Percentiles rank a stretch among this genome's conserved stretches.
These are phyloP conservation scores for Phoenoteleia sp. DNA, from an alignment of 2,888 invertebrate species.

Conservation along the genomic window DNA sequence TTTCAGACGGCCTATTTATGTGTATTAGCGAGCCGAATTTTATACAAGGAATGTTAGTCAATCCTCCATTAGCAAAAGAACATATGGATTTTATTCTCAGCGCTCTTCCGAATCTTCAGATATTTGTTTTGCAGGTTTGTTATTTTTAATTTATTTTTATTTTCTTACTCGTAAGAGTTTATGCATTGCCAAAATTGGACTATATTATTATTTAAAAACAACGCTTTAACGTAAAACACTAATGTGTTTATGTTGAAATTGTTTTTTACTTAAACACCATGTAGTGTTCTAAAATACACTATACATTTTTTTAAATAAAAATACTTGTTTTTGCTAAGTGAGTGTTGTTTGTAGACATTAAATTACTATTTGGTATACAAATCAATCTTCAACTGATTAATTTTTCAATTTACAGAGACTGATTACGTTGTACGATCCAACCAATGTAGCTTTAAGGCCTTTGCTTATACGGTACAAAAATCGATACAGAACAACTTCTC, in stretches of 20 bases:
- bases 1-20: constrained; percentile 87
- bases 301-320: too few relatives aligned
- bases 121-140: constrained; percentile 88
- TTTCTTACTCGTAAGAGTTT: background rate
- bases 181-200: too few relatives aligned
- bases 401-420: constrained; percentile 85
- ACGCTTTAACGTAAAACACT: too few relatives aligned
- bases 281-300: too few relatives aligned
- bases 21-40: constrained; percentile 86
- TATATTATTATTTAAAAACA: too few relatives aligned
- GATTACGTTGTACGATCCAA: constrained; percentile 89
- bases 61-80: constrained; percentile 85
- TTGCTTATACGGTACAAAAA: constrained; percentile 85
- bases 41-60: constrained; percentile 87
- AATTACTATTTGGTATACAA: too few relatives aligned
- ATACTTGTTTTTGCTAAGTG: too few relatives aligned
- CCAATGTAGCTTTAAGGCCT: constrained; percentile 87
- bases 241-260: too few relatives aligned
- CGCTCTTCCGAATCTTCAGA: constrained; percentile 87
- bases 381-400: too few relatives aligned
- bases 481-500: constrained; percentile 84
- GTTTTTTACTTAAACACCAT: too few relatives aligned
- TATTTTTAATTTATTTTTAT: constrained; percentile 14
- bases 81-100: constrained; percentile 87
- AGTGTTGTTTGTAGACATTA: too few relatives aligned